Evolutionary conservation across 2,113 vertebrate species (phyloP), one percentile per base, ranked within the genome.

Genomic region (Microcebus ravelobensis): DNA sequence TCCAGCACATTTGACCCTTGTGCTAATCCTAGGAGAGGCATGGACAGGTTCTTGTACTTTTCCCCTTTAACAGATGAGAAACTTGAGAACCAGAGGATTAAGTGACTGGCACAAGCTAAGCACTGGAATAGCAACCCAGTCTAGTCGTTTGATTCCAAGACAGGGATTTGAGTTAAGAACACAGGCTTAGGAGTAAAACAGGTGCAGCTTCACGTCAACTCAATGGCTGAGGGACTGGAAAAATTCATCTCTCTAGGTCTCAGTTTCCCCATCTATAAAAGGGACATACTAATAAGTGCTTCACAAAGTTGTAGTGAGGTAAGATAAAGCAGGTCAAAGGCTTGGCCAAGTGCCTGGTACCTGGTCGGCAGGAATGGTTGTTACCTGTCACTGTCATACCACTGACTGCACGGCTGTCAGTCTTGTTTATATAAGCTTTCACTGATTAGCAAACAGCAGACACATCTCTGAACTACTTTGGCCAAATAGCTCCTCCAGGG

Each of bases 181-280:
- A 81, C 13, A 92, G 93, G 45, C 45, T 92, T 65, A 93, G 55
- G n/a, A 83, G 42, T 82, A 87, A 92, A 95, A 85, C 14, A 74
- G 55, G 76, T 6, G 27, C n/a, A 74, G 50, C 25, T 87, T 92
- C 52, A 94, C 73, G 42, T 83, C 74, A 71, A 71, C 20, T 57
- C 5, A 15, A 13, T 27, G 18, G 76, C 45, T 15, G 25, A 79
- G 39, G 74, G 84, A 87, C 39, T 50, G 21, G 74, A 48, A 76
- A 77, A 94, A 15, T n/a, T 83, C 63, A 34, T 70, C 57, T 73
- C 20, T 92, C 68, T 87, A 73, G 45, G 70, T 77, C 39, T 88
- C 39, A 61, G 50, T 65, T 77, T 85, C 52, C 77, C 93, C 36
- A 23, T 76, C 36, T 89, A 21, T 84, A 29, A 79, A 84, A 70